These are phyloP conservation scores for Solen grandis DNA, from an alignment of 1,140 invertebrate species.

Conservation along the genomic window DNA sequence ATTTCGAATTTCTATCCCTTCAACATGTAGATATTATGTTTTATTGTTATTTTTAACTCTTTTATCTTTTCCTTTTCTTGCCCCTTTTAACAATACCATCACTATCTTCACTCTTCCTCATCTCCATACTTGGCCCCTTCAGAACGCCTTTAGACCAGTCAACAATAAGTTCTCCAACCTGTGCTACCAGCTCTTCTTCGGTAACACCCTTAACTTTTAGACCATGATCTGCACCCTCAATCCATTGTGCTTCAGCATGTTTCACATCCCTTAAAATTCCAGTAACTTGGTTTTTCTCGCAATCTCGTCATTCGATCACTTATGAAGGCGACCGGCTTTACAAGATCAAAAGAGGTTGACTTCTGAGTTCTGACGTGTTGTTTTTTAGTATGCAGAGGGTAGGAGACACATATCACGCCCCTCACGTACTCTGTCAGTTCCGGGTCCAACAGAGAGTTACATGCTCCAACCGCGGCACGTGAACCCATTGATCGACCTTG, in stretches of 20 bases:
- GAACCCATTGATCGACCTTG: constrained; percentile 59
- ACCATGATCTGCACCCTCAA: constrained; percentile 26
- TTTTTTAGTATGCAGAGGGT: constrained; percentile 47
- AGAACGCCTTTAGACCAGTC: too few species aligned
- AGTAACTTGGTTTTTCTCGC: constrained; percentile 23
- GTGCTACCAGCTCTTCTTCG: neutral
- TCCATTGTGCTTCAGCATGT: too few species aligned
- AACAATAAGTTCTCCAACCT: constrained; percentile 3
- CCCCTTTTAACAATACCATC: too few species aligned
- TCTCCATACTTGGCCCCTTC: too few species aligned
- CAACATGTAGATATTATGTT: too few species aligned
- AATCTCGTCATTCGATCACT: constrained; percentile 51
- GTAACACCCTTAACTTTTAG: constrained; percentile 2
- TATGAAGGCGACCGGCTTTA: constrained; percentile 31
- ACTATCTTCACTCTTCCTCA: too few species aligned
- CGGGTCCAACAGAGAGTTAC: constrained; percentile 13
- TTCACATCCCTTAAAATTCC: constrained; percentile 7
- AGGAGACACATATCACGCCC: constrained; percentile 53
- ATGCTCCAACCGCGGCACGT: constrained; percentile 44
- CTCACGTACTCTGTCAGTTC: constrained; percentile 6
- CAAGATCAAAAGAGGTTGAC: constrained; percentile 36
- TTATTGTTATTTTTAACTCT: too few species aligned
- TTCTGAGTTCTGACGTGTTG: constrained; percentile 18
- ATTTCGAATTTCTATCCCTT: too few species aligned
- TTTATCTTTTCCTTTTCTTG: too few species aligned